A percentile compares a stretch with the other conserved stretches of the same genome.
phyloP scores from a whole-genome alignment of 2,113 vertebrate species.

The Perccottus glenii region DNA sequence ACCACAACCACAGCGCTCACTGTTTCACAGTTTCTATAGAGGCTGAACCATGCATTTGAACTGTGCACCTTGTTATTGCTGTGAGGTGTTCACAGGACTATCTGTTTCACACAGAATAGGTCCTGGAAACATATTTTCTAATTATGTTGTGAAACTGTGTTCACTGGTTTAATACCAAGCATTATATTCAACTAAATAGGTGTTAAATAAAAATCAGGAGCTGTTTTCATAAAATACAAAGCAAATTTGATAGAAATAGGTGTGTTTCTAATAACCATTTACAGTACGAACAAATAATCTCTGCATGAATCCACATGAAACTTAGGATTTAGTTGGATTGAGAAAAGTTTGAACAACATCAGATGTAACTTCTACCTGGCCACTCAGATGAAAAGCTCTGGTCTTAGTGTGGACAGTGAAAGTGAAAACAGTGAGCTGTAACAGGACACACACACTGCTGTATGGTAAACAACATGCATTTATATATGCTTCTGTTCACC shows the following conservation, averaged over 20 bases:
- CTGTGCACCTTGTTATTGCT: slow-evolving; percentile 30
- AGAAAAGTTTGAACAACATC: too few species aligned
- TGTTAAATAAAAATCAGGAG: slow-evolving; percentile 17
- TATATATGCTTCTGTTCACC: too few species aligned
- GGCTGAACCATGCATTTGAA: slow-evolving; percentile 20
- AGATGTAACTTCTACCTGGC: too few species aligned
- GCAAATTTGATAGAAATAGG: background rate
- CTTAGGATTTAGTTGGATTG: too few species aligned
- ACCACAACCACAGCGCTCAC: slow-evolving; percentile 10
- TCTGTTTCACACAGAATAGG: slow-evolving; percentile 14
- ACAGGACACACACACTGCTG: too few species aligned
- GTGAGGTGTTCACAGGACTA: slow-evolving; percentile 12
- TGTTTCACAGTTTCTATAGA: slow-evolving; percentile 9
- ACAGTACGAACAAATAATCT: too few species aligned
- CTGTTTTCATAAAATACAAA: background rate
- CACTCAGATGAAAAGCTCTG: too few species aligned
- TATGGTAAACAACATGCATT: too few species aligned
- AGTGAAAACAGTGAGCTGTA: too few species aligned
- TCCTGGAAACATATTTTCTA: slow-evolving; percentile 22
- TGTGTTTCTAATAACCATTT: too few species aligned
- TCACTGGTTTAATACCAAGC: background rate
- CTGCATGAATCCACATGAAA: too few species aligned
- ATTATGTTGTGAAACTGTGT: slow-evolving; percentile 20
- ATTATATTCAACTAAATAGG: slow-evolving; percentile 31
- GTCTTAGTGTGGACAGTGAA: too few species aligned